A percentile compares a stretch with the other conserved stretches of the same genome.
These are phyloP conservation scores for Euproctis similis DNA, from an alignment of 2,888 invertebrate species.

Conservation along the genomic window DNA sequence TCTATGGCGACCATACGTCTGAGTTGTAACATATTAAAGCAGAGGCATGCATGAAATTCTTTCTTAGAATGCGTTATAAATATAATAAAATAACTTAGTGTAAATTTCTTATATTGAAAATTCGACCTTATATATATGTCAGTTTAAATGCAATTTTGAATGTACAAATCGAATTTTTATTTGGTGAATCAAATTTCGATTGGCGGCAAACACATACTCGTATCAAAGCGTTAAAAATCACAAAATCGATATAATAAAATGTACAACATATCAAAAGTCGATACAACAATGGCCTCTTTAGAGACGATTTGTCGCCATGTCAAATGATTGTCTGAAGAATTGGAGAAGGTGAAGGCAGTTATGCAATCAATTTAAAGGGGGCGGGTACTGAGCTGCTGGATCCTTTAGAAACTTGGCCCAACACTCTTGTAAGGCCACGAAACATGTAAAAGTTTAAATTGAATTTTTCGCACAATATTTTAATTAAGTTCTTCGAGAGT, in stretches of 20 bases:
- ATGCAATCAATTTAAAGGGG: slow-evolving; percentile 67
- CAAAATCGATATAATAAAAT: slow-evolving; percentile 7
- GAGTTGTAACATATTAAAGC: slow-evolving; percentile 37
- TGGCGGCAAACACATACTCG: slow-evolving; percentile 2
- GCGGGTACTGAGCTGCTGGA: slow-evolving; percentile 36
- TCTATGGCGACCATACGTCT: slow-evolving; percentile 46
- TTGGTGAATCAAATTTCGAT: slow-evolving; percentile 3
- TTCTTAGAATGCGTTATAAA: slow-evolving; percentile 48
- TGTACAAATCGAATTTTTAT: slow-evolving; percentile 1
- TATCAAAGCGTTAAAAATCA: slow-evolving; percentile 7
- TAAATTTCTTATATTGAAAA: slow-evolving; percentile 29
- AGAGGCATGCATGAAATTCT: slow-evolving; percentile 65
- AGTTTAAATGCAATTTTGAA: no score
- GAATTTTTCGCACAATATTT: no score
- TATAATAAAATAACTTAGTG: slow-evolving; percentile 52
- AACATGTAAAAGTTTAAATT: slow-evolving; percentile 15
- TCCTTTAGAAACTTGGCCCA: slow-evolving; percentile 32
- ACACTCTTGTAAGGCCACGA: slow-evolving; percentile 33
- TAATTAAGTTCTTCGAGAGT: no score
- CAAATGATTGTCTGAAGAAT: slow-evolving; percentile 44
- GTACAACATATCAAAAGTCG: slow-evolving; percentile 7
- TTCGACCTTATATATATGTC: slow-evolving; percentile 8
- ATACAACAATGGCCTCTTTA: slow-evolving; percentile 30
- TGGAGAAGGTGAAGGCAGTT: slow-evolving; percentile 46
- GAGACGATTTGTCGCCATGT: slow-evolving; percentile 65